Evolutionary conservation across 2,888 invertebrate species (phyloP).

Genomic region (Meghimatium bilineatum): DNA sequence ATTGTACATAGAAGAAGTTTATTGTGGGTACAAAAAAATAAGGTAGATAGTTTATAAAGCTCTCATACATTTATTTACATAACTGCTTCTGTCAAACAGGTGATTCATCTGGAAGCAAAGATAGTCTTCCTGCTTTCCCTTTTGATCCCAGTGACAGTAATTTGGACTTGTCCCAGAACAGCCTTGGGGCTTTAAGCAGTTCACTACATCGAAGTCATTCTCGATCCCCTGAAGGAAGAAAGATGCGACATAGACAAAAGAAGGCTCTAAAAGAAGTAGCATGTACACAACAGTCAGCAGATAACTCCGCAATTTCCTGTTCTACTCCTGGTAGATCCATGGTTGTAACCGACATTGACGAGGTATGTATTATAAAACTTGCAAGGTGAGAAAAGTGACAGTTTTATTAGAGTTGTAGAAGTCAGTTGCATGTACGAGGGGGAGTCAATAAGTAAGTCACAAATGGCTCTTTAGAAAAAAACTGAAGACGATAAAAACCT

Average conservation of each 20-base stretch:
- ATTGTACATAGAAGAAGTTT: too few species aligned
- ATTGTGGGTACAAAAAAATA: too few species aligned
- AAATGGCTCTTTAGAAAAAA: too few species aligned
- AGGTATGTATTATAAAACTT: conserved; percentile 2
- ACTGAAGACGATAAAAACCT: too few species aligned
- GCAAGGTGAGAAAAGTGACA: background rate
- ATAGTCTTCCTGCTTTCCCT: background rate
- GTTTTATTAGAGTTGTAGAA: too few species aligned
- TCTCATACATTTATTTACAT: background rate
- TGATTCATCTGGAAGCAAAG: background rate
- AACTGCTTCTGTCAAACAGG: background rate
- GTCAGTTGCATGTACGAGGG: too few species aligned
- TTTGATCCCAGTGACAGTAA: conserved; percentile 18
- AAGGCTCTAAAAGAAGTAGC: conserved; percentile 17
- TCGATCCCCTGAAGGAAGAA: conserved; percentile 30
- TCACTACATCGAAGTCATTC: background rate
- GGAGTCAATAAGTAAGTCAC: too few species aligned
- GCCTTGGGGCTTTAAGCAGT: conserved; percentile 19
- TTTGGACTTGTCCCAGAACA: conserved; percentile 41
- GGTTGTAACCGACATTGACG: conserved; percentile 38
- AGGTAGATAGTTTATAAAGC: background rate
- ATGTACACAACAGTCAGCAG: background rate
- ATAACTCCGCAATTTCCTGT: background rate
- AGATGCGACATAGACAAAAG: conserved; percentile 5
- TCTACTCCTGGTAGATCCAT: conserved; percentile 29